Percentiles rank a stretch among this genome's conserved stretches.
phyloP scores from a whole-genome alignment of 2,113 vertebrate genomes.

The Pluvialis apricaria region DNA sequence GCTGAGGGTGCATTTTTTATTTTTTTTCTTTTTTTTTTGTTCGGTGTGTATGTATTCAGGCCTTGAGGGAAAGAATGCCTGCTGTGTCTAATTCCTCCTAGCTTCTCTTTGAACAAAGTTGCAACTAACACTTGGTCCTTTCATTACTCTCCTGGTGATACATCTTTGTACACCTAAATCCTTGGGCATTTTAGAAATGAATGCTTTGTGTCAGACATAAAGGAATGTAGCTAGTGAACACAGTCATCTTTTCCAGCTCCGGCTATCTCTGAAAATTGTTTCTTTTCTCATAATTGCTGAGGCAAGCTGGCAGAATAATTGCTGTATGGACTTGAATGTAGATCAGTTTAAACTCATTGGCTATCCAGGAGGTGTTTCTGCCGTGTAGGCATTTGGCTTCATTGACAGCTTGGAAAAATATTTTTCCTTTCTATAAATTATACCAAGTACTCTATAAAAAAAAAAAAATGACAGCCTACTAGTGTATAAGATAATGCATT shows the following conservation, averaged over 20 bases:
- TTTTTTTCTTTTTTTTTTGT: background rate
- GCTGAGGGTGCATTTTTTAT: background rate
- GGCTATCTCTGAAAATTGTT: conserved; percentile 35
- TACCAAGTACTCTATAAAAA: background rate
- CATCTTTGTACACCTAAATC: conserved; percentile 1
- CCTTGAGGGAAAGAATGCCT: conserved; percentile 26
- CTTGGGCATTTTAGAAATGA: conserved; percentile 25
- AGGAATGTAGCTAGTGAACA: background rate
- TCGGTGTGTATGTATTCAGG: background rate
- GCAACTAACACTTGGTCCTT: conserved; percentile 9
- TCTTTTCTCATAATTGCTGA: conserved; percentile 21
- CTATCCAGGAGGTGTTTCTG: background rate
- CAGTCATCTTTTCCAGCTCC: background rate
- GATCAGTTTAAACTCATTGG: background rate
- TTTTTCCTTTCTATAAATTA: background rate
- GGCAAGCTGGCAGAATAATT: background rate
- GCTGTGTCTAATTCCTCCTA: conserved; percentile 33
- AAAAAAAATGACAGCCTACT: background rate
- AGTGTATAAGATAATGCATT: background rate
- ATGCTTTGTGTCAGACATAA: conserved; percentile 4
- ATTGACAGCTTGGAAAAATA: background rate
- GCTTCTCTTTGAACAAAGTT: conserved; percentile 39
- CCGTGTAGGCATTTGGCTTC: background rate
- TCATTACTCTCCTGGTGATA: background rate
- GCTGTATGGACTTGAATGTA: conserved; percentile 2